Evolutionary conservation across 2,113 vertebrate species (phyloP).

Genomic region (Perca flavescens): DNA sequence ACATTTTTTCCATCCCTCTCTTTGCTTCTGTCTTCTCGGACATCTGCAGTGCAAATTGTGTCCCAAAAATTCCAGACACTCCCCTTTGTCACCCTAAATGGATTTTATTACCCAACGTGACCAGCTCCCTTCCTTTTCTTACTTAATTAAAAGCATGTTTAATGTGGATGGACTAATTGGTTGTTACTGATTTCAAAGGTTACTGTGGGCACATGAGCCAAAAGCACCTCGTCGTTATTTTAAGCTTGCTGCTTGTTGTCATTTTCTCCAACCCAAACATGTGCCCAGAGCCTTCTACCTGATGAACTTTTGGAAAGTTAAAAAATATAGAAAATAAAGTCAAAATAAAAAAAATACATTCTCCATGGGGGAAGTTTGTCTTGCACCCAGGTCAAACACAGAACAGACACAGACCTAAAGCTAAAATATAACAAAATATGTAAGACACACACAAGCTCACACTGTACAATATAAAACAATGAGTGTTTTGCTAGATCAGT

Average conservation of each 20-base stretch:
- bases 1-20: background rate
- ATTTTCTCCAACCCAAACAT: slow-evolving; percentile 1
- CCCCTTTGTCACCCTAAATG: background rate
- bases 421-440: background rate
- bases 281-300: background rate
- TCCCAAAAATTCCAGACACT: background rate
- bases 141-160: slow-evolving; percentile 21
- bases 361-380: background rate
- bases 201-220: background rate
- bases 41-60: background rate
- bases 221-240: background rate
- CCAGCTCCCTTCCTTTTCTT: slow-evolving; percentile 38
- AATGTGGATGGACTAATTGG: background rate
- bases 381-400: background rate
- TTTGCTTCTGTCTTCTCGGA: background rate
- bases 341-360: background rate
- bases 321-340: background rate
- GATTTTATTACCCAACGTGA: slow-evolving; percentile 13
- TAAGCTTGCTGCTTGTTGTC: background rate
- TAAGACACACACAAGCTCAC: background rate
- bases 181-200: slow-evolving; percentile 10
- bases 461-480: background rate
- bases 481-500: no score
- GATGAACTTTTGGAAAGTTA: background rate
- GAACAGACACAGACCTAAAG: background rate